Percentiles rank a stretch among this genome's conserved stretches.
phyloP scores from a whole-genome alignment of 1,140 invertebrate species.

The Drosophila kepulauana region DNA sequence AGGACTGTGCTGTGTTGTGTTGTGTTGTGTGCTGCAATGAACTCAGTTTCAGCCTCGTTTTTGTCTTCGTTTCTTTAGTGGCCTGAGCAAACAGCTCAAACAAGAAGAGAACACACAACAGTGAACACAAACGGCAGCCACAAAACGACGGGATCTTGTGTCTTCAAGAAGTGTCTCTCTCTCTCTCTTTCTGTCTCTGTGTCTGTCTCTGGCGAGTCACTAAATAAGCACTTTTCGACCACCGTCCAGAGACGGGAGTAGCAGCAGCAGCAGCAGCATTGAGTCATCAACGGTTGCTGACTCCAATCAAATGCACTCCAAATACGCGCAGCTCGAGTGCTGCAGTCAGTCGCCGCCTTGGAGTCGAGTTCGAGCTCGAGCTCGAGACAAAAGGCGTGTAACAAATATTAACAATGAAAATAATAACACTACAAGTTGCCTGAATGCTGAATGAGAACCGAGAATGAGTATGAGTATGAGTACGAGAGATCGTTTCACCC shows the following conservation, averaged over 20 bases:
- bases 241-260: constrained; percentile 41
- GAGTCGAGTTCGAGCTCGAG: constrained; percentile 7
- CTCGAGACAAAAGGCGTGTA: constrained; percentile 75
- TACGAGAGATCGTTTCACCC: neutral
- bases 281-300: constrained; percentile 53
- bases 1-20: no score
- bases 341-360: neutral
- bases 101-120: constrained; percentile 42
- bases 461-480: no score
- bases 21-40: neutral
- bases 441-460: constrained; percentile 52
- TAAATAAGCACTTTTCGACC: constrained; percentile 75
- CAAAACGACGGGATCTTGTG: constrained; percentile 30
- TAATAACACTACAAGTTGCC: constrained; percentile 74
- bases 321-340: constrained; percentile 35
- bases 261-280: constrained; percentile 29
- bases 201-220: constrained; percentile 69
- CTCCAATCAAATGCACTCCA: constrained; percentile 71
- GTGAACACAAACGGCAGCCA: constrained; percentile 63
- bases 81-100: constrained; percentile 76
- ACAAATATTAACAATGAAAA: constrained; percentile 84
- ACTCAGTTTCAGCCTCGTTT: constrained; percentile 45
- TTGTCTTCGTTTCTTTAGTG: constrained; percentile 70
- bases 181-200: neutral
- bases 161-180: constrained; percentile 61